Evolutionary conservation across 2,888 invertebrate genomes (phyloP), one percentile per base, ranked within the genome.

Genomic region (Eupsilia transversa): DNA sequence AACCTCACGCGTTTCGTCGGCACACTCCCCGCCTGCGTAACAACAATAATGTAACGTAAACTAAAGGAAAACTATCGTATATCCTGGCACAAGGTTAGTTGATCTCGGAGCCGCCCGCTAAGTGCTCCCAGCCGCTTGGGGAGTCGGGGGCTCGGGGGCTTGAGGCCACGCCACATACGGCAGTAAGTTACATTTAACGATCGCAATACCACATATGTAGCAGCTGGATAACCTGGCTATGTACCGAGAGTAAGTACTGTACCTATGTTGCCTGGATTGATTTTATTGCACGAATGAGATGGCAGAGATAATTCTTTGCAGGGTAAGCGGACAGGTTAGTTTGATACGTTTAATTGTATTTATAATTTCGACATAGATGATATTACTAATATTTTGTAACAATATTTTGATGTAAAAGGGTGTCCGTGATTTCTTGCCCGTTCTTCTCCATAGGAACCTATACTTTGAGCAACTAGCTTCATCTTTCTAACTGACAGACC

Each of bases 161-260:
- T 56, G 74, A 63, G 74, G 72, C 82, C 74, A 70, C 66, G 71
- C 82, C 75, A 70, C 75, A 82, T 70, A 77, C 72, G 77, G 77
- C 83, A 72, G 77, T 83, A 83, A 84, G 74, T 83, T 83, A 83
- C 85, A 72, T 83, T 83, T 83, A 83, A 83, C 83, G 83, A 83
- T 83, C 83, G 77, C 66, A 67, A 70, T 72, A 75, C 69, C 79
- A 75, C 72, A 77, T 81, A 81, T 67, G 61, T 84, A 77, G 67
- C 72, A 72, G 74, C 61, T 61, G 76, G 81, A 61, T 75, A 43
- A 68, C 68, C 65, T 57, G 65, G 70, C 69, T 82, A 72, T 80
- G 68, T 75, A 72, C 72, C 59, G 57, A 69, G 82, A 80, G 68
- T 64, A 61, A 43, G 79, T 38, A 60, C 65, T 74, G 67, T 64